A percentile compares a stretch with the other conserved stretches of the same genome.
Evolutionary conservation across 2,797 vertebrate species (phyloP).

Genomic region (Centropyge bicolor): DNA sequence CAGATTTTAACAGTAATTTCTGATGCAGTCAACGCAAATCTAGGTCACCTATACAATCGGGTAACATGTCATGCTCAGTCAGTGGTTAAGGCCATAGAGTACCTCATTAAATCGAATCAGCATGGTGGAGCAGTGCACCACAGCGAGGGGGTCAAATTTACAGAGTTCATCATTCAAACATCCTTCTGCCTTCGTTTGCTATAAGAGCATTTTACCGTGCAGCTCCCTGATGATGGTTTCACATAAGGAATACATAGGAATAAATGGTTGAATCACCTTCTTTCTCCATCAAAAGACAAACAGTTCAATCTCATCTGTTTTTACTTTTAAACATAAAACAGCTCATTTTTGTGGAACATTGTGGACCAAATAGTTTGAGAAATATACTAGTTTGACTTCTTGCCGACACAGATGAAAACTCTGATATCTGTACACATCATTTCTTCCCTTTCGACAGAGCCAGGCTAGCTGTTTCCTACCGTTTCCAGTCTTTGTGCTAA

Average conservation of each 20-base stretch:
- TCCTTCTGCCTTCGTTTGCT: conserved; percentile 2
- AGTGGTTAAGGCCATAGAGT: conserved; percentile 34
- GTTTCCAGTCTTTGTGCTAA: conserved; percentile 16
- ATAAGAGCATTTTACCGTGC: conserved; percentile 1
- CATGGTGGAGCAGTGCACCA: conserved; percentile 11
- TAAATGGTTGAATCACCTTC: conserved; percentile 1
- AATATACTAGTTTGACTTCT: not conserved
- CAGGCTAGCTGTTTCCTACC: not conserved
- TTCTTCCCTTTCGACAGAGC: not conserved
- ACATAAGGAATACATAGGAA: conserved; percentile 21
- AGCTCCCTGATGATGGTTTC: not conserved
- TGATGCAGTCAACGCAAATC: conserved; percentile 22
- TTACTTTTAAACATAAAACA: not conserved
- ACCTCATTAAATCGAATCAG: conserved; percentile 46
- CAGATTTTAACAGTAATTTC: conserved; percentile 23
- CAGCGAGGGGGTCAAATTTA: conserved; percentile 3
- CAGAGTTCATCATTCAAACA: conserved; percentile 18
- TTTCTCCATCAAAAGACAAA: not conserved
- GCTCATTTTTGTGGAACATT: not conserved
- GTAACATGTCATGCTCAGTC: conserved; percentile 32
- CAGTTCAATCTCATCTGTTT: not conserved
- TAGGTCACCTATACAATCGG: conserved; percentile 49
- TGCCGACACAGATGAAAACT: not conserved
- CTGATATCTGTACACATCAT: too few species aligned
- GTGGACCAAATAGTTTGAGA: conserved; percentile 6